Percentiles rank a stretch among this genome's conserved stretches.
Evolutionary conservation across 2,113 vertebrate genomes (phyloP).

Genomic region (Corythornis madagascariensis): DNA sequence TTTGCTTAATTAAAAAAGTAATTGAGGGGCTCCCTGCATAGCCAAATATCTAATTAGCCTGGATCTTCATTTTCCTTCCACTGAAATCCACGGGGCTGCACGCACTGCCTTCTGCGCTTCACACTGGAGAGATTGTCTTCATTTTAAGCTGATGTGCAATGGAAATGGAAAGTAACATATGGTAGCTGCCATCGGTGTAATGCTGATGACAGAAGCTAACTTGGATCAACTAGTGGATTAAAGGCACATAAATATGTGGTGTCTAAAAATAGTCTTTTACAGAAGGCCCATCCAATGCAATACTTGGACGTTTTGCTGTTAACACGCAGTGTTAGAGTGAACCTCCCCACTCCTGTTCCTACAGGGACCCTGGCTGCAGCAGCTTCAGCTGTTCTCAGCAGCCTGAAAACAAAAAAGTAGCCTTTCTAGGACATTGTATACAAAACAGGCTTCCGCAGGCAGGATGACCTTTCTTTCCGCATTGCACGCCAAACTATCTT

Average conservation of each 20-base stretch:
- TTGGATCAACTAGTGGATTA: conserved; percentile 55
- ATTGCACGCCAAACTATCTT: conserved; percentile 67
- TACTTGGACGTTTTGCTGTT: not conserved
- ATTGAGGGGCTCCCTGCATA: not conserved
- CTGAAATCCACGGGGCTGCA: not conserved
- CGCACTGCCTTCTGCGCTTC: not conserved
- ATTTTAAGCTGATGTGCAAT: conserved; percentile 36
- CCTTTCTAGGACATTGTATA: conserved; percentile 70
- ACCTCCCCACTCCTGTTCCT: not conserved
- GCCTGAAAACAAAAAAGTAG: conserved; percentile 18
- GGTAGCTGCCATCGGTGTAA: conserved; percentile 46
- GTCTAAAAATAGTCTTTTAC: conserved; percentile 51
- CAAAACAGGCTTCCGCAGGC: conserved; percentile 39
- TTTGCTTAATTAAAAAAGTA: conserved; percentile 13
- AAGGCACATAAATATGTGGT: conserved; percentile 43
- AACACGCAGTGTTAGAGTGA: not conserved
- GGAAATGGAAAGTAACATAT: conserved; percentile 55
- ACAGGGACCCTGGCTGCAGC: not conserved
- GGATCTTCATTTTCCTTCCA: not conserved
- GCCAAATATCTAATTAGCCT: not conserved
- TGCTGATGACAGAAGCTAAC: conserved; percentile 48
- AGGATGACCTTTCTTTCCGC: conserved; percentile 70
- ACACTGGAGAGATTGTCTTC: not conserved
- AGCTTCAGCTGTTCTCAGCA: conserved; percentile 43
- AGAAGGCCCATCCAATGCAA: not conserved